Base-by-base conservation (phyloP, 2,888 invertebrate genomes). In the Ormyrus thymus region DNA sequence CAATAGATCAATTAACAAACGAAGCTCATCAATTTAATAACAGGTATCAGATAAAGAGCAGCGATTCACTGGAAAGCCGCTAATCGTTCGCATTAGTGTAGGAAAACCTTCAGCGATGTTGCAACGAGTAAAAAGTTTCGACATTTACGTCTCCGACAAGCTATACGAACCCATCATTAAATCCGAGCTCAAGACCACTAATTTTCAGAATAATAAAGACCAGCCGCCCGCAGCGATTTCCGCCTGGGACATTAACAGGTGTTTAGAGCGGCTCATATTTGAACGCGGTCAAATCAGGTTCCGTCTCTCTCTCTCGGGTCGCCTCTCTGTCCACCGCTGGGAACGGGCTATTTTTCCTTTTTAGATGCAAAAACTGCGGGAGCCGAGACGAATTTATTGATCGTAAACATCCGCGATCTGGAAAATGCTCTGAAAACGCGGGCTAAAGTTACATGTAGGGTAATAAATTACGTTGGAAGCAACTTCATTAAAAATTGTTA, bases 121-220 rank as follows among this genome's bases (percentile, higher is more conserved):
- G 61, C 48, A 68, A 76, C 51, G 56, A 5, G 9, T 51, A 5
- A 13, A 45, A 55, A 51, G 29, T 77, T 71, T 65, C 65, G 43
- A 65, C 51, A 71, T 53, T 58, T 29, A 58, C 15, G 13, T 64
- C 58, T 56, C 58, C 50, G 43, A 76, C 50, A 13, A 66, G 51
- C n/a, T 53, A 9, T 15, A 10, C 7, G 43, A 50, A 50, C 6
- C 58, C 50, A 66, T 66, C 45, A 66, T 74, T 74, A 75, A 10
- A 9, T 53, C 11, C 48, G 29, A n/a, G 46, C 15, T 45, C 6
- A 6, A 68, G 53, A 29, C 61, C 45, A 50, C 46, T 61, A 61
- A 75, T 75, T 65, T 75, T 55, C 68, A n/a, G n/a, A 61, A 48
- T 61, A 73, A 48, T 65, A 56, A 64, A 73, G 15, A 1, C 48